Percentiles rank a stretch among this genome's conserved stretches.
Evolutionary conservation across 2,113 vertebrate genomes (phyloP).

Genomic region (Mormyrus lacerda): DNA sequence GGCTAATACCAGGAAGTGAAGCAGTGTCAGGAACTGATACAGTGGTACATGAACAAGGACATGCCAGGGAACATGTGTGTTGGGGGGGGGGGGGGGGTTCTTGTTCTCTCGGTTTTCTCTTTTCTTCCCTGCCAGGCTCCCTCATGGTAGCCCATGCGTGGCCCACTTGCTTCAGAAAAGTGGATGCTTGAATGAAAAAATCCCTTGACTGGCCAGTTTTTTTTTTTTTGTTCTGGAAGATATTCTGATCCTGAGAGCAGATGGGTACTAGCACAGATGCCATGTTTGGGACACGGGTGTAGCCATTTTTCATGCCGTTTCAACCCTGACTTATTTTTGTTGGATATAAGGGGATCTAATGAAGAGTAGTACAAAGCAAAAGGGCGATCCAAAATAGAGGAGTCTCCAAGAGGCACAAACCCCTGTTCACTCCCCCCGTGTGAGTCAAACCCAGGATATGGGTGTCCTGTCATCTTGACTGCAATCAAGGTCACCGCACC

Average conservation of each 20-base stretch:
- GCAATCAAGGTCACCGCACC: not conserved
- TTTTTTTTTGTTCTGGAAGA: not conserved
- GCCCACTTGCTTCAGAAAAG: not conserved
- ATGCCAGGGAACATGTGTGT: constrained; percentile 19
- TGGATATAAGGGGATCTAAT: not conserved
- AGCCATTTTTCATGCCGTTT: not conserved
- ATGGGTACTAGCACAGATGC: not conserved
- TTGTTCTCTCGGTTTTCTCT: constrained; percentile 22
- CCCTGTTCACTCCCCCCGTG: not conserved
- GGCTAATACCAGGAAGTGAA: constrained; percentile 41
- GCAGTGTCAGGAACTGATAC: constrained; percentile 2
- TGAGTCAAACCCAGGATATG: not conserved
- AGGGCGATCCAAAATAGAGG: not conserved
- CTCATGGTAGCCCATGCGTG: not conserved
- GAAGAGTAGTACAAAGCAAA: not conserved
- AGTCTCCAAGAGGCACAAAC: not conserved
- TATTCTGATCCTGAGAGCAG: not conserved
- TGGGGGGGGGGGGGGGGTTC: not conserved
- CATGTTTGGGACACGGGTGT: not conserved
- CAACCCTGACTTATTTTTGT: not conserved
- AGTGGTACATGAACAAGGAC: constrained; percentile 35
- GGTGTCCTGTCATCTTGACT: not conserved
- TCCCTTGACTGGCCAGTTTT: not conserved
- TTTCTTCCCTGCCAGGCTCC: not conserved
- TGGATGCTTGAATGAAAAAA: not conserved